These are phyloP conservation scores for Phyllostomus discolor DNA, from an alignment of 2,113 vertebrate genomes.

Conservation along the genomic window DNA sequence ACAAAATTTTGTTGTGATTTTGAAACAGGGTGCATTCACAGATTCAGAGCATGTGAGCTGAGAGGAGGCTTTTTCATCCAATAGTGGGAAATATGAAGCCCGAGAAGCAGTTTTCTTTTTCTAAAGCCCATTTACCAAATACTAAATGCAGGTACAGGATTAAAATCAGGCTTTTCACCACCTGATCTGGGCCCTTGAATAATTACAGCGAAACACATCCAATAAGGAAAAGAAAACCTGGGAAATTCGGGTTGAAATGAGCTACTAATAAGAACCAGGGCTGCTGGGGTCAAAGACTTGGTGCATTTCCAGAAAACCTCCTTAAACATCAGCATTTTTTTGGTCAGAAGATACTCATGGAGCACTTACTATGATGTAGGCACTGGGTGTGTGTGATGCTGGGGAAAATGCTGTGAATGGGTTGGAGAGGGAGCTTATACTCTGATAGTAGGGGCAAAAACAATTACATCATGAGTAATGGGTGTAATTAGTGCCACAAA, in stretches of 20 bases:
- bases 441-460: background rate
- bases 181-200: background rate
- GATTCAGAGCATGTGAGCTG: background rate
- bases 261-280: background rate
- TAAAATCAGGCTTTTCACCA: background rate
- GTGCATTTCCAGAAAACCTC: background rate
- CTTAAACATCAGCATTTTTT: background rate
- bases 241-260: background rate
- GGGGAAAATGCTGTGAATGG: background rate
- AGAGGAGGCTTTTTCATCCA: background rate
- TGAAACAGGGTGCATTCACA: background rate
- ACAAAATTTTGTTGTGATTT: background rate
- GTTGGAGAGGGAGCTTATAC: background rate
- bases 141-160: background rate
- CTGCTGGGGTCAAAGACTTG: background rate
- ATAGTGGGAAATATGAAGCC: background rate
- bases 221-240: background rate
- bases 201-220: background rate
- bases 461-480: background rate
- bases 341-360: background rate
- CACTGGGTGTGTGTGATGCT: background rate
- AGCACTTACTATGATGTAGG: background rate
- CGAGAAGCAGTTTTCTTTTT: background rate
- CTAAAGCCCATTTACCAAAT: background rate
- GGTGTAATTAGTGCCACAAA: rapidly evolving